These are phyloP conservation scores for Octodonta nipae DNA, from an alignment of 2,888 invertebrate genomes.

Conservation along the genomic window DNA sequence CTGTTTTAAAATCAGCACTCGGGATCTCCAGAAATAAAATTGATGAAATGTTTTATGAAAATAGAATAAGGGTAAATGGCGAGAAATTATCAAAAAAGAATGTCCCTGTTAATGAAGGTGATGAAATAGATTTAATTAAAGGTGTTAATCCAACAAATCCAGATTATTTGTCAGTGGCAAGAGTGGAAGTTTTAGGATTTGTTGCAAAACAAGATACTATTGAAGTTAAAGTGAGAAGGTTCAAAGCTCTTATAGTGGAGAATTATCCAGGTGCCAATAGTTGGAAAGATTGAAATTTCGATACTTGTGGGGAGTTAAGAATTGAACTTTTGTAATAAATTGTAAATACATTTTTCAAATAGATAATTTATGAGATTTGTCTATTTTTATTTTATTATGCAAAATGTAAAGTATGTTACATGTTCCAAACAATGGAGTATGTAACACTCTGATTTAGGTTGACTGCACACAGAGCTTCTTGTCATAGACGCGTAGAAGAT, in stretches of 20 bases:
- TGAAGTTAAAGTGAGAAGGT: conserved; percentile 48
- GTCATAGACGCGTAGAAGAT: too few relatives aligned
- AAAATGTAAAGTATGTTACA: too few relatives aligned
- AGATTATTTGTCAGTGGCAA: conserved; percentile 52
- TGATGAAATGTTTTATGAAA: conserved; percentile 66
- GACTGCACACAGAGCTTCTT: too few relatives aligned
- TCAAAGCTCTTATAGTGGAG: conserved; percentile 58
- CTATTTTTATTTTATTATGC: too few relatives aligned
- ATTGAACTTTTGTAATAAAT: too few relatives aligned
- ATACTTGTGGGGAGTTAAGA: background rate
- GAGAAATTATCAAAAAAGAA: conserved; percentile 65
- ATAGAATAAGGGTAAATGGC: conserved; percentile 68
- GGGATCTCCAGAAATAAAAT: conserved; percentile 65
- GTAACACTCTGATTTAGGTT: too few relatives aligned
- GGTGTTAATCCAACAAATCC: conserved; percentile 53
- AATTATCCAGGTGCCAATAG: conserved; percentile 40
- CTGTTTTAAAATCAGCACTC: conserved; percentile 53
- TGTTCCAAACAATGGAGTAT: too few relatives aligned
- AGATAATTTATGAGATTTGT: too few relatives aligned
- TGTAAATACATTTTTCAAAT: too few relatives aligned
- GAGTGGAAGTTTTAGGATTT: conserved; percentile 51
- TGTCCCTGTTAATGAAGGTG: conserved; percentile 47
- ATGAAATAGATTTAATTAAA: conserved; percentile 67
- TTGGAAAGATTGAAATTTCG: conserved; percentile 6
- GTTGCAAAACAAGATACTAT: conserved; percentile 43